These are phyloP conservation scores for Carduelis carduelis DNA, from an alignment of 2,797 vertebrate species.

Conservation along the genomic window DNA sequence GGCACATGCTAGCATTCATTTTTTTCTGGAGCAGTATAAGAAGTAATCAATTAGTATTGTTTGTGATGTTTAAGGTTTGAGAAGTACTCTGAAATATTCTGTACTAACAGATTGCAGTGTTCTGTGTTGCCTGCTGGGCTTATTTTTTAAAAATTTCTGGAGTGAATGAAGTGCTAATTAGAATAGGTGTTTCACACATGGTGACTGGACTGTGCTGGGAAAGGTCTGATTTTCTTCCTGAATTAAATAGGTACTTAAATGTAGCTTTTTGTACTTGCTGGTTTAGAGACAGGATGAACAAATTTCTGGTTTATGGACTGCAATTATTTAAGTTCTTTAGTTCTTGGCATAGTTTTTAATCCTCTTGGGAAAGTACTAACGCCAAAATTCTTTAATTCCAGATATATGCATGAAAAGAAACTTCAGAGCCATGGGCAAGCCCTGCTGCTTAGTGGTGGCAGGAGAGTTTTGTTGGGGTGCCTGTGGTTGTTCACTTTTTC, in stretches of 20 bases:
- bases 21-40: background rate
- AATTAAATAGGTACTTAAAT: background rate
- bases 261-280: background rate
- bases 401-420: background rate
- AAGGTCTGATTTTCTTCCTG: background rate
- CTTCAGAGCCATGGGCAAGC: background rate
- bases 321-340: background rate
- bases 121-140: background rate
- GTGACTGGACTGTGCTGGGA: background rate
- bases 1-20: background rate
- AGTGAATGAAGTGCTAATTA: conserved; percentile 20
- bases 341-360: background rate
- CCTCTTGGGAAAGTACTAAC: background rate
- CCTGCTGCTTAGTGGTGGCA: background rate
- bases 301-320: background rate
- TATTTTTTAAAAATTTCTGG: background rate
- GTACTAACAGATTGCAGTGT: background rate
- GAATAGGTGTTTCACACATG: background rate
- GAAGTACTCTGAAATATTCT: background rate
- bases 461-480: background rate
- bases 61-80: background rate
- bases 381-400: background rate
- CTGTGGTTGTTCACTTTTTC: background rate
- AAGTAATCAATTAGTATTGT: background rate
- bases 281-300: background rate